Evolutionary conservation across 2,113 vertebrate genomes (phyloP).

Genomic region (Sigmodon hispidus): DNA sequence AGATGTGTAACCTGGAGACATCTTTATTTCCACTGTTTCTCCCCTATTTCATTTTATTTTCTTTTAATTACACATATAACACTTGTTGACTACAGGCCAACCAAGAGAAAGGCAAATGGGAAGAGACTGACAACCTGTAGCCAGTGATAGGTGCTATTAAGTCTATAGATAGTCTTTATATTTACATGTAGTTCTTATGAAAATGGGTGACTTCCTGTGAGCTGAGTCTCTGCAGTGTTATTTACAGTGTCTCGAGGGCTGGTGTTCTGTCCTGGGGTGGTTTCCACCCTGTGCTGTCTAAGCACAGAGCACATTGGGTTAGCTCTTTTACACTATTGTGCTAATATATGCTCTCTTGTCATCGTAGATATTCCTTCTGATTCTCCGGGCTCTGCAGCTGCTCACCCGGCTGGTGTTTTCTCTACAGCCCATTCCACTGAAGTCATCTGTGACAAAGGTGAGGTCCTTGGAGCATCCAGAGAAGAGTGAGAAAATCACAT

Average conservation of each 20-base stretch:
- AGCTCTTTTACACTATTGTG: too few relatives aligned
- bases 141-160: neutral
- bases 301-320: neutral
- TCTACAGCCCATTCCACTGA: slow-evolving; percentile 93
- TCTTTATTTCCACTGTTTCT: neutral
- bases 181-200: neutral
- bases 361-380: slow-evolving; percentile 92
- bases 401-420: slow-evolving; percentile 94
- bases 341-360: neutral
- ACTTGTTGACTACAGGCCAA: neutral
- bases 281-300: neutral
- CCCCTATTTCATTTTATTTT: neutral
- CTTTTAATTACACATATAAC: neutral
- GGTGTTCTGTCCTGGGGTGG: neutral
- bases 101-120: neutral
- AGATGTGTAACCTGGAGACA: neutral
- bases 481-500: neutral
- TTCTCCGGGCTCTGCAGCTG: slow-evolving; percentile 92
- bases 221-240: neutral
- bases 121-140: neutral
- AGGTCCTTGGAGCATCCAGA: neutral
- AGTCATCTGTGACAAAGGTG: slow-evolving; percentile 89
- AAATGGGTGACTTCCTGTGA: neutral
- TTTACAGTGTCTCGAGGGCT: neutral
- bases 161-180: neutral